Conservation (phyloP, 1,140 invertebrate genomes). For the Rhynchophorus ferrugineus region DNA sequence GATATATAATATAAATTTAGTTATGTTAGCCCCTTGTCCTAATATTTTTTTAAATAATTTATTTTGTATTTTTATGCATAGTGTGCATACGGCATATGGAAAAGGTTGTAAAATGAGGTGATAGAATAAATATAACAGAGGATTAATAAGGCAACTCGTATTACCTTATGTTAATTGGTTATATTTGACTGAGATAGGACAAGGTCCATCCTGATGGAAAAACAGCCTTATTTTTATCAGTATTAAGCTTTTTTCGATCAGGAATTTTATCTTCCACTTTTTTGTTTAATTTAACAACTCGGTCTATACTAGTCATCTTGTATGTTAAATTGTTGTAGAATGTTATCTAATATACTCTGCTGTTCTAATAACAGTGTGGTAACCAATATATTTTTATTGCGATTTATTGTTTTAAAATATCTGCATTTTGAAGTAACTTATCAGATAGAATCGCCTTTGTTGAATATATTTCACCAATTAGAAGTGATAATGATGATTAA, state of each 20-base stretch:
- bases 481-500: conserved; percentile 16
- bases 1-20: conserved; percentile 20
- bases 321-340: conserved; percentile 37
- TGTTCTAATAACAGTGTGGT: conserved; percentile 20
- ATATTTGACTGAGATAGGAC: conserved; percentile 18
- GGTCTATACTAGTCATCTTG: conserved; percentile 40
- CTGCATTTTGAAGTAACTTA: conserved; percentile 23
- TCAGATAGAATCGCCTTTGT: background rate
- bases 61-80: conserved; percentile 24
- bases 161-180: conserved; percentile 16
- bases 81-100: conserved; percentile 18
- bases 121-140: conserved; percentile 22
- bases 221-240: conserved; percentile 6
- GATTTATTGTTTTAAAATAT: conserved; percentile 17
- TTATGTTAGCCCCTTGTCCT: conserved; percentile 28
- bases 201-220: conserved; percentile 17
- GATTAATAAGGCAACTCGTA: conserved; percentile 18
- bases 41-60: conserved; percentile 27
- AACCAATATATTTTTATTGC: conserved; percentile 23
- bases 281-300: conserved; percentile 30
- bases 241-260: conserved; percentile 6
- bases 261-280: conserved; percentile 22
- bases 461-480: conserved; percentile 12
- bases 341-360: conserved; percentile 29
- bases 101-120: conserved; percentile 22